Evolutionary conservation across 2,797 vertebrate species (phyloP).

Genomic region (Strix occidentalis): DNA sequence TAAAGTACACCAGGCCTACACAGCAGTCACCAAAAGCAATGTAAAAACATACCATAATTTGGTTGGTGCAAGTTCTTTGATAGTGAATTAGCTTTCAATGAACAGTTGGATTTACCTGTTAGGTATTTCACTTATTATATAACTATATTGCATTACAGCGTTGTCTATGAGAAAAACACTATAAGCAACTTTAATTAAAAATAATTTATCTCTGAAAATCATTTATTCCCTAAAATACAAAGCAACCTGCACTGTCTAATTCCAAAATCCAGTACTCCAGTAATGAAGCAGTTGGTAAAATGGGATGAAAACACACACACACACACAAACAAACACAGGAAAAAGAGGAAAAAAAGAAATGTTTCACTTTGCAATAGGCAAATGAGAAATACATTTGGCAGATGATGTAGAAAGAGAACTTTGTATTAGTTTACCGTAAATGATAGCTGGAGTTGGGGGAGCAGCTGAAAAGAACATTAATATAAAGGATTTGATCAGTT

Average conservation of each 20-base stretch:
- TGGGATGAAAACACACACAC: not conserved
- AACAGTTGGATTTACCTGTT: not conserved
- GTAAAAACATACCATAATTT: not conserved
- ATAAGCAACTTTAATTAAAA: not conserved
- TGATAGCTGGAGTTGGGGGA: conserved; percentile 88
- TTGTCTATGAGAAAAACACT: not conserved
- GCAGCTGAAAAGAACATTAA: conserved; percentile 89
- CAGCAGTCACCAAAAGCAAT: not conserved
- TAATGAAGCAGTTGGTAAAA: conserved; percentile 46
- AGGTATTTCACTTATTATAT: not conserved
- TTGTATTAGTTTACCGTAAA: conserved; percentile 90
- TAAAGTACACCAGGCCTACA: not conserved
- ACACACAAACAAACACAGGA: not conserved
- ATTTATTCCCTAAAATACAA: not conserved
- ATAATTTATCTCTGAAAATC: not conserved
- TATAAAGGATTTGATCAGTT: conserved; percentile 84
- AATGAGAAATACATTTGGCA: conserved; percentile 50
- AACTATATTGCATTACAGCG: not conserved
- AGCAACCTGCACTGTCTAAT: not conserved
- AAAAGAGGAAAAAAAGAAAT: conserved; percentile 3
- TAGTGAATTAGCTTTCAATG: not conserved
- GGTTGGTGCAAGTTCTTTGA: not conserved
- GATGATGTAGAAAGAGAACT: conserved; percentile 69
- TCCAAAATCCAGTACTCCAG: not conserved
- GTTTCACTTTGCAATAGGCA: conserved; percentile 20